Conservation (phyloP, 2,113 vertebrate genomes). For the Dascyllus trimaculatus region DNA sequence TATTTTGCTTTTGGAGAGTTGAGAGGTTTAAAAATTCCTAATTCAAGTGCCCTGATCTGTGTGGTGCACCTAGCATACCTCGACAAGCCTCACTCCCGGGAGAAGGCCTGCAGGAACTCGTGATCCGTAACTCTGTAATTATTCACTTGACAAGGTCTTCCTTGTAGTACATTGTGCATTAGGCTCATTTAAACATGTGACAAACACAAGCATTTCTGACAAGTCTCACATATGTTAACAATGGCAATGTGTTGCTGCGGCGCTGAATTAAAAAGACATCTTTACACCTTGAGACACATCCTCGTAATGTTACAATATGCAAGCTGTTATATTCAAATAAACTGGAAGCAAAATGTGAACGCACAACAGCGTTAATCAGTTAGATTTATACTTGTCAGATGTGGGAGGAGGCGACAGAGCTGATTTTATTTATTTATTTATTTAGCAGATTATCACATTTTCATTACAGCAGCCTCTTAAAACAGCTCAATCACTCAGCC, state of each 20-base stretch:
- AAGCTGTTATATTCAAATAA: constrained; percentile 83
- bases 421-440: constrained; percentile 80
- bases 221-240: constrained; percentile 84
- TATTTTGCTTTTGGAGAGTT: too few relatives aligned
- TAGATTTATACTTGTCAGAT: constrained; percentile 78
- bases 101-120: constrained; percentile 48
- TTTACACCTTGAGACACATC: constrained; percentile 83
- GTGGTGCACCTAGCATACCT: constrained; percentile 49
- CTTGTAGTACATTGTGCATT: constrained; percentile 61
- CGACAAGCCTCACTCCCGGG: constrained; percentile 36
- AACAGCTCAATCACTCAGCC: constrained; percentile 57
- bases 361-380: constrained; percentile 83
- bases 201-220: constrained; percentile 81
- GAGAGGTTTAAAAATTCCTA: neutral
- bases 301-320: constrained; percentile 77
- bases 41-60: constrained; percentile 6
- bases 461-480: constrained; percentile 69
- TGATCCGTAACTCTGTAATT: constrained; percentile 66
- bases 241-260: constrained; percentile 74
- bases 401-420: constrained; percentile 70
- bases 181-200: constrained; percentile 79
- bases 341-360: constrained; percentile 69
- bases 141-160: constrained; percentile 75
- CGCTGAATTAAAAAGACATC: constrained; percentile 78
- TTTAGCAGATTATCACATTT: constrained; percentile 66